Conservation (phyloP, 2,113 vertebrate species). For the Petroica traversi region DNA sequence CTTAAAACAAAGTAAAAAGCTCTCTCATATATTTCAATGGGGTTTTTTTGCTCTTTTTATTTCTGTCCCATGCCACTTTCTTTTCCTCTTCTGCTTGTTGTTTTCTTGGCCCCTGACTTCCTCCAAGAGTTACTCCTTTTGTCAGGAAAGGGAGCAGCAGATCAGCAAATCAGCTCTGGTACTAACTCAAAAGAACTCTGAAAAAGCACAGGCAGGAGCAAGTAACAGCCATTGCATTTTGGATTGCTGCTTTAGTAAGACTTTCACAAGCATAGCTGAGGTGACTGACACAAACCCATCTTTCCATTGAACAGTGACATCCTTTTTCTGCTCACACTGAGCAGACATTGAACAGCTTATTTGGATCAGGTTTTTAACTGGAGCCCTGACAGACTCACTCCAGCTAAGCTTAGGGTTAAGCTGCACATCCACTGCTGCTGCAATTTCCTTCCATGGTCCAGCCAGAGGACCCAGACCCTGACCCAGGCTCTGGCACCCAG, state of each 20-base stretch:
- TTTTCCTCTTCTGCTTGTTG: not conserved
- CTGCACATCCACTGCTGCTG: not conserved
- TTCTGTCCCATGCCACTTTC: not conserved
- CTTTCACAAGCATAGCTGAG: not conserved
- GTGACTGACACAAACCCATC: not conserved
- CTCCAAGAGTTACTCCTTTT: not conserved
- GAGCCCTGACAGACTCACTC: not conserved
- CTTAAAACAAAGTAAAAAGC: not conserved
- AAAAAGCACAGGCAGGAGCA: not conserved
- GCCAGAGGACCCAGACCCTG: not conserved
- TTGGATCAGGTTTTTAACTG: not conserved
- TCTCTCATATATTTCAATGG: not conserved
- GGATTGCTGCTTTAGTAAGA: not conserved
- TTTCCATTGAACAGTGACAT: not conserved
- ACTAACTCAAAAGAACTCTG: not conserved
- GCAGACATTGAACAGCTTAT: not conserved
- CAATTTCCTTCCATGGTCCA: not conserved
- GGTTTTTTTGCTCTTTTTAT: not conserved
- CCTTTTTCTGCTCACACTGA: not conserved
- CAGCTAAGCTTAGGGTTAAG: not conserved
- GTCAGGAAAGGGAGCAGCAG: not conserved
- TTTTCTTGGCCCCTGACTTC: not conserved
- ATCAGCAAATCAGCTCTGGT: not conserved
- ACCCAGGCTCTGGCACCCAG: not conserved
- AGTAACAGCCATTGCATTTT: fast-evolving